Evolutionary conservation across 2,797 vertebrate genomes (phyloP).

Genomic region (Graptemys geographica): DNA sequence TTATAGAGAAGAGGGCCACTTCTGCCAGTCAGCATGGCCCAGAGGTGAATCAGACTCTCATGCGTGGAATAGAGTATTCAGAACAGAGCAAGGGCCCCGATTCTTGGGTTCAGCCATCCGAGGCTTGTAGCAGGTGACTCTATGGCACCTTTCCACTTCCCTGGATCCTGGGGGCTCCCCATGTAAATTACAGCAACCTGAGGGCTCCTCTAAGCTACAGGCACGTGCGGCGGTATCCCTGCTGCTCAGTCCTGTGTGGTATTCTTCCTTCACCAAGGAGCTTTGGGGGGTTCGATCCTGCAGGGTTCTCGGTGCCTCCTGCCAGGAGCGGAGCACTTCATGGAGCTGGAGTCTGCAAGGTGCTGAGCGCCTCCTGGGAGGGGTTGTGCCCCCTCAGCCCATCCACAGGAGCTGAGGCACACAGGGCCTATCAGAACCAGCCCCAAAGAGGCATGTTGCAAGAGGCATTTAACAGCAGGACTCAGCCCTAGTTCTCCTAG

Average conservation of each 20-base stretch:
- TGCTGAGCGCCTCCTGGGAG: accelerated
- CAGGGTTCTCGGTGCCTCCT: background rate
- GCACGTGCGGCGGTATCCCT: background rate
- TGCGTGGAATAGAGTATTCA: background rate
- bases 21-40: too few species aligned
- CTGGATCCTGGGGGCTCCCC: background rate
- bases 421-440: background rate
- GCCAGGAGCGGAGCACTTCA: accelerated
- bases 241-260: background rate
- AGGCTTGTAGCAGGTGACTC: background rate
- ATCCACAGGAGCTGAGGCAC: background rate
- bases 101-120: background rate
- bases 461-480: background rate
- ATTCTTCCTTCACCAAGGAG: background rate
- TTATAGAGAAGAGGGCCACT: too few species aligned
- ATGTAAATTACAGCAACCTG: background rate
- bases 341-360: background rate
- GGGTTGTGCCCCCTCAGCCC: background rate
- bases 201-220: background rate
- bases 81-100: background rate
- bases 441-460: background rate
- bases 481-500: background rate
- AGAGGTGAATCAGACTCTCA: background rate
- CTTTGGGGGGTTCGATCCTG: background rate
- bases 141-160: background rate